These are phyloP conservation scores for Scaeva pyrastri DNA, from an alignment of 2,888 invertebrate species.

Conservation along the genomic window DNA sequence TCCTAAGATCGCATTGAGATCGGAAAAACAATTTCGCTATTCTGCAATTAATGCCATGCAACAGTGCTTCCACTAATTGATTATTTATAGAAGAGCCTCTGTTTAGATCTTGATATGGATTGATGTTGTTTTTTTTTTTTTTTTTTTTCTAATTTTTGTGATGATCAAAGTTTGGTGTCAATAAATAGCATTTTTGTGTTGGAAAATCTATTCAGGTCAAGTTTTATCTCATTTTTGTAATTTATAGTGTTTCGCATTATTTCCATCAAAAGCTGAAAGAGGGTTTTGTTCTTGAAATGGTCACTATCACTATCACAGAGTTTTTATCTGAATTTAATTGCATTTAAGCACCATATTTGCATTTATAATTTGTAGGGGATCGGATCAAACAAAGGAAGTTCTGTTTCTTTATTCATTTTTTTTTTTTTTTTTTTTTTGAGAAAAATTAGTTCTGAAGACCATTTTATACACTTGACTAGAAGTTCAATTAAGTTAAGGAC, in stretches of 20 bases:
- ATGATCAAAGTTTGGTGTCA: slow-evolving; percentile 11
- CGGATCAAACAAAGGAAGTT: too few species aligned
- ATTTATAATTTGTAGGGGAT: too few species aligned
- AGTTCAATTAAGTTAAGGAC: too few species aligned
- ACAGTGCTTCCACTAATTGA: slow-evolving; percentile 64
- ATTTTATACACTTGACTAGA: too few species aligned
- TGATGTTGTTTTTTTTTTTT: background rate
- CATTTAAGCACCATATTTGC: background rate
- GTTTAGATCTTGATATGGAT: background rate
- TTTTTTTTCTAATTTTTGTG: background rate
- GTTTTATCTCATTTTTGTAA: slow-evolving; percentile 22
- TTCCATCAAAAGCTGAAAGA: background rate
- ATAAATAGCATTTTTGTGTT: slow-evolving; percentile 16
- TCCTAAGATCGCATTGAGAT: slow-evolving; percentile 60
- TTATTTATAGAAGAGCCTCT: slow-evolving; percentile 45
- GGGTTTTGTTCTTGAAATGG: slow-evolving; percentile 19
- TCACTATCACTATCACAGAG: background rate
- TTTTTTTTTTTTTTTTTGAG: too few species aligned
- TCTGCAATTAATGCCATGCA: slow-evolving; percentile 70
- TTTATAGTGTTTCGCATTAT: slow-evolving; percentile 4
- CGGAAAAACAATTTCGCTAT: slow-evolving; percentile 68
- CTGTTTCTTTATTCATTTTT: too few species aligned
- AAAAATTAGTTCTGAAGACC: too few species aligned
- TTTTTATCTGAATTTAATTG: slow-evolving; percentile 11
- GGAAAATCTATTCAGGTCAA: slow-evolving; percentile 51